Conservation (phyloP, 2,888 invertebrate species). For the Allacma fusca region DNA sequence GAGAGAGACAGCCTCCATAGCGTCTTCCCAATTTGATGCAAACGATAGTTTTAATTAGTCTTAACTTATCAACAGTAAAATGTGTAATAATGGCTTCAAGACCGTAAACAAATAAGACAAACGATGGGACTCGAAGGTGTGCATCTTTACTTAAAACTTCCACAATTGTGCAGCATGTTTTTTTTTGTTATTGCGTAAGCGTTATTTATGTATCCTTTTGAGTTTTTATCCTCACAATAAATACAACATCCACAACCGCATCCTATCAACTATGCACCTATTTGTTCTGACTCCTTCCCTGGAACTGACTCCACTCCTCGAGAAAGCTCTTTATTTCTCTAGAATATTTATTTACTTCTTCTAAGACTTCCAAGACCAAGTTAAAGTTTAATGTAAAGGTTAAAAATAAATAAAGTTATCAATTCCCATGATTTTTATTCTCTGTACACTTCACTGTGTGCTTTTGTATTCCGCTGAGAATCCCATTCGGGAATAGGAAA, state of each 20-base stretch:
- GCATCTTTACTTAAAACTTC: neutral
- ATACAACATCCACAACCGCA: no score
- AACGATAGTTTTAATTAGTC: constrained; percentile 12
- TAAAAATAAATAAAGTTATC: constrained; percentile 16
- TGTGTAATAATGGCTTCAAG: neutral
- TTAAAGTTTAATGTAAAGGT: neutral
- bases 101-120: neutral
- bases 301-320: no score
- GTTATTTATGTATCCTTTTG: no score
- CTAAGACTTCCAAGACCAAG: neutral
- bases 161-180: no score
- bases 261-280: no score
- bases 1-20: neutral
- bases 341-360: no score
- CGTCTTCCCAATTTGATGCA: constrained; percentile 2
- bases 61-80: constrained; percentile 13
- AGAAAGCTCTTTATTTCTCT: no score
- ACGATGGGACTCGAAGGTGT: neutral
- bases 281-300: no score
- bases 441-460: neutral
- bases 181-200: no score
- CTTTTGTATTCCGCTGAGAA: neutral
- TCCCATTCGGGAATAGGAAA: neutral
- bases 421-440: constrained; percentile 16
- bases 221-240: no score